phyloP scores from a whole-genome alignment of 2,113 vertebrate species.

The Vidua macroura region DNA sequence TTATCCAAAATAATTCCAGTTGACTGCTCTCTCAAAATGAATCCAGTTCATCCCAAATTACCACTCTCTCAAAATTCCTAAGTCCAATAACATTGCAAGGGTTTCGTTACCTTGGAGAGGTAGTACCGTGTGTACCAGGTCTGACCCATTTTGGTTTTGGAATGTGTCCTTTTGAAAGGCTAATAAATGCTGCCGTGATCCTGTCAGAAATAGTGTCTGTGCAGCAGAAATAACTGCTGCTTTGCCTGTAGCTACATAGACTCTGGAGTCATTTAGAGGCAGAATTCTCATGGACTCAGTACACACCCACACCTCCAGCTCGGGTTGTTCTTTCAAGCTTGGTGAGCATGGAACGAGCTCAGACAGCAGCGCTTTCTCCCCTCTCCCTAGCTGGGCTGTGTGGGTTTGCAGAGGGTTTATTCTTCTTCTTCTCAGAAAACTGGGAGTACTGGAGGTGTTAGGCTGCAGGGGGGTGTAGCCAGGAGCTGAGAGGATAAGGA shows the following conservation, averaged over 20 bases:
- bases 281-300: background rate
- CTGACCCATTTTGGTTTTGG: background rate
- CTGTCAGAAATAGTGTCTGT: background rate
- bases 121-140: background rate
- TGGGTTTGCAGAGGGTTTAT: background rate
- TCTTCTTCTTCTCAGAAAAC: background rate
- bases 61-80: background rate
- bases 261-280: background rate
- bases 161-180: background rate
- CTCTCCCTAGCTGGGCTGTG: background rate
- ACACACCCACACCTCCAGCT: background rate
- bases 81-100: background rate
- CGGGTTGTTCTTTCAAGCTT: background rate
- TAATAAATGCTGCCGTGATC: background rate
- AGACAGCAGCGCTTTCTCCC: background rate
- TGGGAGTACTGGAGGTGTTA: background rate
- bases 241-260: background rate
- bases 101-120: background rate
- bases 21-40: background rate
- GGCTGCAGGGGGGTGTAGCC: background rate
- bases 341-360: background rate
- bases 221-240: background rate
- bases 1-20: background rate
- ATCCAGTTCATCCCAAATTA: background rate
- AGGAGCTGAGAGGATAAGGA: background rate